Evolutionary conservation across 2,113 vertebrate species (phyloP).

Genomic region (Alexandromys fortis): DNA sequence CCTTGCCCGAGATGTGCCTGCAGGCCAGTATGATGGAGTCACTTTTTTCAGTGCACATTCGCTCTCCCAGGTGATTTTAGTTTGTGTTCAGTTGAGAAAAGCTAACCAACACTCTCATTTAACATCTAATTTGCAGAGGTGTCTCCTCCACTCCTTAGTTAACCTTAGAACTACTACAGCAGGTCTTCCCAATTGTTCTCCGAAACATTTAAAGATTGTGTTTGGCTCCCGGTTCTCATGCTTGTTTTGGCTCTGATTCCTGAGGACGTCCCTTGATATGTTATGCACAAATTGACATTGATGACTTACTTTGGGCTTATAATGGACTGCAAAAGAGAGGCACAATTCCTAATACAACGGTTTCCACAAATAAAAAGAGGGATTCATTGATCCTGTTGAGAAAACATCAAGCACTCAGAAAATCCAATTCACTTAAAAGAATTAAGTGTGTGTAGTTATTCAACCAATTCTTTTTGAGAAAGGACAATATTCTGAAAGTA

Average conservation of each 20-base stretch:
- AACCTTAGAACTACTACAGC: background rate
- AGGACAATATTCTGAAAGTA: background rate
- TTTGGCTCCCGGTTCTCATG: background rate
- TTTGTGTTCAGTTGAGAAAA: background rate
- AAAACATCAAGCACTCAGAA: constrained; percentile 23
- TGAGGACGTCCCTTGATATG: background rate
- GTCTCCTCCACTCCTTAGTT: background rate
- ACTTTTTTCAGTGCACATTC: background rate
- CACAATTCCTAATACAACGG: background rate
- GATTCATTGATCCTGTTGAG: constrained; percentile 23
- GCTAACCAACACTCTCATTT: background rate
- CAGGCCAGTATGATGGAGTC: background rate
- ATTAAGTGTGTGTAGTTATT: background rate
- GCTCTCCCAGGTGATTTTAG: background rate
- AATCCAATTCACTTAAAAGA: constrained; percentile 58
- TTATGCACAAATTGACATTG: constrained; percentile 42
- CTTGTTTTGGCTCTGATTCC: background rate
- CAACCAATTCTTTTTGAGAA: constrained; percentile 22
- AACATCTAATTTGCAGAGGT: background rate
- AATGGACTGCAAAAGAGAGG: constrained; percentile 35
- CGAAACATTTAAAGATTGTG: background rate
- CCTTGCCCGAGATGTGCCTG: background rate
- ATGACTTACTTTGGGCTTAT: constrained; percentile 31
- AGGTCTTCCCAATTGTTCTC: background rate
- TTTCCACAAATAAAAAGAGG: background rate